Percentiles rank a stretch among this genome's conserved stretches.
Conservation (phyloP, 2,113 vertebrate genomes). For the Arenaria interpres region DNA sequence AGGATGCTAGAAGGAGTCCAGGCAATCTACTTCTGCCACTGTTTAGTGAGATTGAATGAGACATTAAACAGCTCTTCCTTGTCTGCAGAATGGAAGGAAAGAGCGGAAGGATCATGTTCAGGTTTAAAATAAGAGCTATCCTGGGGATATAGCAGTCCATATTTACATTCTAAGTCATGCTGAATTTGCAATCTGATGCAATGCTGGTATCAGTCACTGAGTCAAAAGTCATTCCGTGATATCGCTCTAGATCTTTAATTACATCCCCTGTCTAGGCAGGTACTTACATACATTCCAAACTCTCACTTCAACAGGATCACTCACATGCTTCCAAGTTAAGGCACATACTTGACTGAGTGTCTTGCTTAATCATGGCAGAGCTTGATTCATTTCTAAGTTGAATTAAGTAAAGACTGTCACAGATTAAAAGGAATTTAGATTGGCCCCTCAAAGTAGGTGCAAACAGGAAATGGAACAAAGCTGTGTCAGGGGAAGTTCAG, state of each 20-base stretch:
- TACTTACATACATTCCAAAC: background rate
- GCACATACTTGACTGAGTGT: background rate
- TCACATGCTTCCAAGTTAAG: background rate
- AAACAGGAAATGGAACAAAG: background rate
- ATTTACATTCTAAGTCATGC: background rate
- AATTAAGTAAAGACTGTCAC: background rate
- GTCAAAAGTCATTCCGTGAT: background rate
- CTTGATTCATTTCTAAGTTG: background rate
- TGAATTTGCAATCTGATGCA: constrained; percentile 5
- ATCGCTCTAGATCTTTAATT: background rate
- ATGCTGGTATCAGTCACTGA: background rate
- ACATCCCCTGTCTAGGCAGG: background rate
- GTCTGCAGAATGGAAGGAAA: background rate
- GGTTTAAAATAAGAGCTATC: background rate
- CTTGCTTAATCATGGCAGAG: background rate
- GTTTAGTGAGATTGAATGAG: background rate
- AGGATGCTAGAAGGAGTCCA: background rate
- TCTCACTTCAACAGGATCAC: background rate
- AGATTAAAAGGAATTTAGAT: background rate
- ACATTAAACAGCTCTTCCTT: background rate
- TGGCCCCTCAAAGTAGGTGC: background rate
- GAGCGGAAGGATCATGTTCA: background rate
- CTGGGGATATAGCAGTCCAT: background rate
- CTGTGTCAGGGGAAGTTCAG: background rate
- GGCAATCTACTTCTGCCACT: background rate